Base-by-base conservation (phyloP, 2,797 vertebrate genomes). In the Danio choprae region DNA sequence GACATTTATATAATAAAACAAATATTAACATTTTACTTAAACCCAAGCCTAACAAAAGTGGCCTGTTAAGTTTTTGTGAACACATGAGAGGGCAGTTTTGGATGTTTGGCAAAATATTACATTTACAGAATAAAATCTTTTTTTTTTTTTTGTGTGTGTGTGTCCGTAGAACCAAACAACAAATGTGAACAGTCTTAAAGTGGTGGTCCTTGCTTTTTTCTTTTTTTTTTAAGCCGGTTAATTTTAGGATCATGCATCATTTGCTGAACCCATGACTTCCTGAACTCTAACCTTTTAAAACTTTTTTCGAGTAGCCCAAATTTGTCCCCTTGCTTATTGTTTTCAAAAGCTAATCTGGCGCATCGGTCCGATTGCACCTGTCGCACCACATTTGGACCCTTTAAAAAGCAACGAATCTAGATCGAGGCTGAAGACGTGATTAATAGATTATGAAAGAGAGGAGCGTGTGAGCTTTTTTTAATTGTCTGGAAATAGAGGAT, bases 401-500 rank as follows among this genome's bases (percentile, higher is more conserved):
- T 59, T 12, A 50, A 70, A 75, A 77, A 48, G 62, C 6, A 38
- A 46, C 48, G 51, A 63, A 78, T 83, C 69, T 81, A 76, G 69
- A 78, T 70, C 78, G 1, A 18, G 74, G 51, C 73, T 75, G 74
- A 79, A 38, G 53, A 83, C 6, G 58, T 80, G 81, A 81, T 84
- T 79, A 83, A 84, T 84, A 77, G 60, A 82, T 65, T 51, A 77
- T 50, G 70, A 77, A 67, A 60, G 73, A 69, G 40, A 41, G 48
- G 36, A 43, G 60, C 71, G 41, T 46, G 10, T 48, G 56, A 41
- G 77, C 43, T 48, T 83, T 85, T 84, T 76, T 59, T 67, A 53
- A 86, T 87, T 20, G 73, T 84, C 82, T 89, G 88, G 87, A 89
- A 86, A 73, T 82, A 74, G 87, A 86, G 84, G 82, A 85, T 89